Percentiles rank a stretch among this genome's conserved stretches.
Conservation (phyloP, 2,113 vertebrate species). For the Tupaia tana region DNA sequence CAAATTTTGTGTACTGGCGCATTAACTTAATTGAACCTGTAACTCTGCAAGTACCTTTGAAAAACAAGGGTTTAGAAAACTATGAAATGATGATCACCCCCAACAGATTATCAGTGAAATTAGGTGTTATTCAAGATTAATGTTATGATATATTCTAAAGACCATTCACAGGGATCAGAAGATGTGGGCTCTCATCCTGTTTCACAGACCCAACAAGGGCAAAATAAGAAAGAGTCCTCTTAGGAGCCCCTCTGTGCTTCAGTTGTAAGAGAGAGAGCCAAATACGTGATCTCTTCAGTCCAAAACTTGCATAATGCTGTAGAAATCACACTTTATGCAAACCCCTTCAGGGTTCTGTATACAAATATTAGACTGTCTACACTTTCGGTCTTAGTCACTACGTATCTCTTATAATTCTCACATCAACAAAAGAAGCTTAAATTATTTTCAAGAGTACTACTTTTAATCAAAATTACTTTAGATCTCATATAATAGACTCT, state of each 20-base stretch:
- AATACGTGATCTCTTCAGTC: not conserved
- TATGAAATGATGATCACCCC: not conserved
- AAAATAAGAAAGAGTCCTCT: not conserved
- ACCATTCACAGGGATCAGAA: not conserved
- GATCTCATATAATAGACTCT: constrained; percentile 8
- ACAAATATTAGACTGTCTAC: not conserved
- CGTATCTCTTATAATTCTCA: not conserved
- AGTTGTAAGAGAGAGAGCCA: not conserved
- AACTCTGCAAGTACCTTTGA: not conserved
- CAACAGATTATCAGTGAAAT: not conserved
- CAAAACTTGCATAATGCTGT: not conserved
- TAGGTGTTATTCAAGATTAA: not conserved
- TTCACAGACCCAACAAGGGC: not conserved
- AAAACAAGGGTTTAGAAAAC: constrained; percentile 39
- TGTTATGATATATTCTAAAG: not conserved
- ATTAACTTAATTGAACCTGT: constrained; percentile 28
- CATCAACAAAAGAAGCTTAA: not conserved
- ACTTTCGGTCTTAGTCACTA: not conserved
- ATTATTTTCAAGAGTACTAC: constrained; percentile 53
- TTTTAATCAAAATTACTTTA: constrained; percentile 66
- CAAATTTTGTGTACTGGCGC: constrained; percentile 7
- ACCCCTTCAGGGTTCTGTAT: not conserved
- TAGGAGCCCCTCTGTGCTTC: not conserved
- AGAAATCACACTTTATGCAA: not conserved
- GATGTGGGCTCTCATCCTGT: not conserved